These are phyloP conservation scores for Drosophila limbata DNA, from an alignment of 2,888 invertebrate species.

Conservation along the genomic window DNA sequence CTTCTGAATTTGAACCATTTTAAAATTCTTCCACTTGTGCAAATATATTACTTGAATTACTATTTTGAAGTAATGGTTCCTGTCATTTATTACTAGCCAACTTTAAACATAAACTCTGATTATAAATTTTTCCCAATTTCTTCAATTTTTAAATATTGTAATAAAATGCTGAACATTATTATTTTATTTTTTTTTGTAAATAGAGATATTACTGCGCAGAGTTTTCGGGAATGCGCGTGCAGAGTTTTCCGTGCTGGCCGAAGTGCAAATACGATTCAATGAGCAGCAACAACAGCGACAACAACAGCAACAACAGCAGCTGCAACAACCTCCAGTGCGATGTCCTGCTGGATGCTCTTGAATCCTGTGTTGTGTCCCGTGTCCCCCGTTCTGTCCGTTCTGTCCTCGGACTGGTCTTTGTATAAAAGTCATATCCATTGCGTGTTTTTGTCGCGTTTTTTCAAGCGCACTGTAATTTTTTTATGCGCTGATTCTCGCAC, in stretches of 20 bases:
- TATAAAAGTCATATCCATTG: conserved; percentile 81
- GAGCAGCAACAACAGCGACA: conserved; percentile 59
- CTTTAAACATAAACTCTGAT: neutral
- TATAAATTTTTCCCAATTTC: neutral
- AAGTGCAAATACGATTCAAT: conserved; percentile 71
- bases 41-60: neutral
- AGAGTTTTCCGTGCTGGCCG: conserved; percentile 12
- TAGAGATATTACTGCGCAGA: no score
- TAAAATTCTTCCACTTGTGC: neutral
- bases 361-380: conserved; percentile 15
- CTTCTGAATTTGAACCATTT: no score
- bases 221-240: conserved; percentile 10
- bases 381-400: conserved; percentile 13
- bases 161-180: no score
- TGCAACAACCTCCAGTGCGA: conserved; percentile 17
- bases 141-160: no score
- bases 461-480: conserved; percentile 79
- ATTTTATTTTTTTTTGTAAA: no score
- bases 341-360: conserved; percentile 27
- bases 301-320: conserved; percentile 43
- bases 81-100: neutral
- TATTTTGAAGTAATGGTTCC: neutral
- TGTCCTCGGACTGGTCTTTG: conserved; percentile 55
- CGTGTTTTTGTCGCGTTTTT: conserved; percentile 79
- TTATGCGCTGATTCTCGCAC: conserved; percentile 57